These are phyloP conservation scores for Apogon talboti DNA, from an alignment of 2,797 vertebrate genomes.

Conservation along the genomic window DNA sequence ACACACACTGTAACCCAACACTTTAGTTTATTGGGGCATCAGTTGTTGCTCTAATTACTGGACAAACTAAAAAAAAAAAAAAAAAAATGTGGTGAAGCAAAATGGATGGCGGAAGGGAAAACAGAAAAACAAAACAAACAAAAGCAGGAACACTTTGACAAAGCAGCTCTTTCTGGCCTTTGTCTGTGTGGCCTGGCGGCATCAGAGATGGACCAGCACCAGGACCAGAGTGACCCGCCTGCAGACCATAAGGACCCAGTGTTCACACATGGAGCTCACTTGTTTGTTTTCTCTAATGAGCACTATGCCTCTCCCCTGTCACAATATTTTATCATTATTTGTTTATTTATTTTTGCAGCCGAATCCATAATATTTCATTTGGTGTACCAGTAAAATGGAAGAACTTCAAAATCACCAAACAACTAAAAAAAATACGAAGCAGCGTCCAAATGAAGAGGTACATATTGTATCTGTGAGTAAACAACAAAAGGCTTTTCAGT, in stretches of 20 bases:
- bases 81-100: constrained; percentile 26
- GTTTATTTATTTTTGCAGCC: too few relatives aligned
- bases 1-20: too few relatives aligned
- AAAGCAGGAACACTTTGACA: constrained; percentile 34
- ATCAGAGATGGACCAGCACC: neutral
- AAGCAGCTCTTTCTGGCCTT: constrained; percentile 28
- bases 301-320: too few relatives aligned
- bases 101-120: constrained; percentile 15
- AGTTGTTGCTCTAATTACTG: constrained; percentile 46
- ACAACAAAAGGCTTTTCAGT: too few relatives aligned
- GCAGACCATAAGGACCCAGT: neutral
- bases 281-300: neutral
- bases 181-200: neutral
- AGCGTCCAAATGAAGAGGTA: too few relatives aligned
- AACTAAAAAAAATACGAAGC: too few relatives aligned
- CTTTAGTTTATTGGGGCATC: too few relatives aligned
- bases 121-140: constrained; percentile 33
- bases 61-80: constrained; percentile 9
- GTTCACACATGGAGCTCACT: neutral
- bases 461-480: too few relatives aligned
- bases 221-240: constrained; percentile 9
- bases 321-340: too few relatives aligned
- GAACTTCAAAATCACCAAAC: too few relatives aligned
- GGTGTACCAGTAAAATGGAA: too few relatives aligned
- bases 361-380: too few relatives aligned